These are phyloP conservation scores for Catotricha subobsoleta DNA, from an alignment of 2,888 invertebrate species.

Conservation along the genomic window DNA sequence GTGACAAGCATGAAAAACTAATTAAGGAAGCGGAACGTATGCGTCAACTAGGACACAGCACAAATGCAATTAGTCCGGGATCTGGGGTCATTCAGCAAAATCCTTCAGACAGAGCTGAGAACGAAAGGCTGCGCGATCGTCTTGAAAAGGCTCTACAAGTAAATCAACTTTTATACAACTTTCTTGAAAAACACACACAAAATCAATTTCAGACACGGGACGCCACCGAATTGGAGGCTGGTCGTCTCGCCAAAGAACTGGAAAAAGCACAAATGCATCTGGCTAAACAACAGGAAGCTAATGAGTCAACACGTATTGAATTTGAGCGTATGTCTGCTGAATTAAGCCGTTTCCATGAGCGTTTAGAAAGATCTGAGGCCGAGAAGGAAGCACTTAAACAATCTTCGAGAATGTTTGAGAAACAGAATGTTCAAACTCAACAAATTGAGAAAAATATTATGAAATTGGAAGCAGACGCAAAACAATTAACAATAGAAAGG, in stretches of 20 bases:
- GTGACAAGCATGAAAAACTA: slow-evolving; percentile 71
- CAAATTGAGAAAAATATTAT: slow-evolving; percentile 72
- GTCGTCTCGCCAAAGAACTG: slow-evolving; percentile 63
- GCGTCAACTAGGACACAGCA: slow-evolving; percentile 24
- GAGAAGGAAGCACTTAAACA: slow-evolving; percentile 58
- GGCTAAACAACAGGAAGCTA: slow-evolving; percentile 65
- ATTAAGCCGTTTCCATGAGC: slow-evolving; percentile 61
- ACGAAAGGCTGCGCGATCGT: slow-evolving; percentile 69
- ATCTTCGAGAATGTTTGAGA: slow-evolving; percentile 57
- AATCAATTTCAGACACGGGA: slow-evolving; percentile 35
- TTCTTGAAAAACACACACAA: slow-evolving; percentile 12
- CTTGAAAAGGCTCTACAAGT: slow-evolving; percentile 69
- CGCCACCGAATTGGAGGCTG: slow-evolving; percentile 70
- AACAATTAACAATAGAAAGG: slow-evolving; percentile 62
- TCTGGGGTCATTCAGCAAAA: slow-evolving; percentile 22
- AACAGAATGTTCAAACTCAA: slow-evolving; percentile 47
- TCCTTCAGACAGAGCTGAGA: slow-evolving; percentile 52
- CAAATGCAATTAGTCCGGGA: slow-evolving; percentile 28
- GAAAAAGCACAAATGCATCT: slow-evolving; percentile 73
- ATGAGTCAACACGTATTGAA: slow-evolving; percentile 66
- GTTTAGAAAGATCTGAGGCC: slow-evolving; percentile 57
- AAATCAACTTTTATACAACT: slow-evolving; percentile 8
- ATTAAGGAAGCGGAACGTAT: slow-evolving; percentile 42
- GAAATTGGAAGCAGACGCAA: slow-evolving; percentile 68
- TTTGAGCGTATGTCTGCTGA: slow-evolving; percentile 72